These are phyloP conservation scores for Arrhamphus sclerolepis DNA, from an alignment of 2,797 vertebrate genomes.

Conservation along the genomic window DNA sequence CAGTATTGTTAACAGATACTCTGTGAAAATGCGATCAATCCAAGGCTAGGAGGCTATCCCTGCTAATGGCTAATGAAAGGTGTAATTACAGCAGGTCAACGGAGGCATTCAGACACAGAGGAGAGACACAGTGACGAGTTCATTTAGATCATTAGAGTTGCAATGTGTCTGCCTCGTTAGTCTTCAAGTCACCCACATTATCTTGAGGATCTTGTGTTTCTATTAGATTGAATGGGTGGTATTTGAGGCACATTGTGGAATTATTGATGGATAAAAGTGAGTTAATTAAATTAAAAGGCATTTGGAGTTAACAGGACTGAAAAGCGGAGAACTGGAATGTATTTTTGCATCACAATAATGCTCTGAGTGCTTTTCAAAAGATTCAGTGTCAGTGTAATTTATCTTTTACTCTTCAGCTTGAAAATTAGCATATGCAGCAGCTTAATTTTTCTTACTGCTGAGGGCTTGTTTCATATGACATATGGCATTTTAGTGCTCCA, in stretches of 20 bases:
- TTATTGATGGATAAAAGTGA: constrained; percentile 48
- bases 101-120: constrained; percentile 55
- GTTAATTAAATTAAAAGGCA: constrained; percentile 61
- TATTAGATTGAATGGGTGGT: constrained; percentile 54
- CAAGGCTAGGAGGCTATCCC: constrained; percentile 57
- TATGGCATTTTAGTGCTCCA: neutral
- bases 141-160: constrained; percentile 75
- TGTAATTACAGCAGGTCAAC: constrained; percentile 77
- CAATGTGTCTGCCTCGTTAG: constrained; percentile 70
- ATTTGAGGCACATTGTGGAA: constrained; percentile 45
- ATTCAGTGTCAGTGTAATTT: constrained; percentile 1
- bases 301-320: constrained; percentile 23
- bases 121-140: constrained; percentile 63
- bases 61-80: constrained; percentile 80
- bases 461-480: neutral
- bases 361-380: neutral
- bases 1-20: constrained; percentile 60
- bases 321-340: constrained; percentile 6
- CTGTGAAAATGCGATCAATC: constrained; percentile 64
- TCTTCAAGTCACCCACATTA: constrained; percentile 59
- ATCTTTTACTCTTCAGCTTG: neutral
- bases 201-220: constrained; percentile 62
- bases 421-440: constrained; percentile 10
- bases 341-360: neutral
- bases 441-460: constrained; percentile 11